Percentiles rank a stretch among this genome's conserved stretches.
Evolutionary conservation across 2,888 invertebrate species (phyloP).

Genomic region (Agrotis clavis): DNA sequence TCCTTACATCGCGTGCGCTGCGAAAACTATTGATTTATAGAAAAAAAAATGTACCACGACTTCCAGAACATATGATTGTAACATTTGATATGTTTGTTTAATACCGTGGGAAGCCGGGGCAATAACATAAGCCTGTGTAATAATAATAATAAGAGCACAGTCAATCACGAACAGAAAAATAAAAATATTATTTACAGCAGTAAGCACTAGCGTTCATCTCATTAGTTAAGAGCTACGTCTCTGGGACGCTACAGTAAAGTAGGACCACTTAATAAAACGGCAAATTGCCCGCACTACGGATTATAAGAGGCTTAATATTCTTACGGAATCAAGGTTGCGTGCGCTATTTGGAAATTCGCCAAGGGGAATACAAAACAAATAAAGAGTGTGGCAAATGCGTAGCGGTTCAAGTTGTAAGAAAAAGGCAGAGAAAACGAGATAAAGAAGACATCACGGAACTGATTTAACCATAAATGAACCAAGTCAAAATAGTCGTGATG

Average conservation of each 20-base stretch:
- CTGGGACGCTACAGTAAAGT: neutral
- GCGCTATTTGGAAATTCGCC: constrained; percentile 62
- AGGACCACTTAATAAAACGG: constrained; percentile 13
- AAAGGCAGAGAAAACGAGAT: neutral
- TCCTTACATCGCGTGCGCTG: no score
- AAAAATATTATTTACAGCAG: neutral
- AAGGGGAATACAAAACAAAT: constrained; percentile 61
- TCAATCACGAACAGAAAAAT: neutral
- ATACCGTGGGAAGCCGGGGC: no score
- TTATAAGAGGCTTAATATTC: constrained; percentile 42
- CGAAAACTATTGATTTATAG: no score
- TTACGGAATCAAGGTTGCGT: constrained; percentile 52
- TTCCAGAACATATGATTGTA: no score
- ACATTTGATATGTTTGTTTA: no score
- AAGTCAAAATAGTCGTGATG: no score
- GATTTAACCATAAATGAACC: no score
- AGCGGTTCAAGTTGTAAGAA: constrained; percentile 3
- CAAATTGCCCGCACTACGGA: constrained; percentile 6
- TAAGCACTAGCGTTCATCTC: neutral
- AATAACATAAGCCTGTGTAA: neutral
- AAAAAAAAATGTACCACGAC: no score
- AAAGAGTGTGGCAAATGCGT: constrained; percentile 25
- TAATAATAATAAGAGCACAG: neutral
- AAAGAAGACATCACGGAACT: neutral
- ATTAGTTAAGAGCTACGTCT: constrained; percentile 19